phyloP scores from a whole-genome alignment of 2,797 vertebrate species.

The Buphagus erythrorhynchus region DNA sequence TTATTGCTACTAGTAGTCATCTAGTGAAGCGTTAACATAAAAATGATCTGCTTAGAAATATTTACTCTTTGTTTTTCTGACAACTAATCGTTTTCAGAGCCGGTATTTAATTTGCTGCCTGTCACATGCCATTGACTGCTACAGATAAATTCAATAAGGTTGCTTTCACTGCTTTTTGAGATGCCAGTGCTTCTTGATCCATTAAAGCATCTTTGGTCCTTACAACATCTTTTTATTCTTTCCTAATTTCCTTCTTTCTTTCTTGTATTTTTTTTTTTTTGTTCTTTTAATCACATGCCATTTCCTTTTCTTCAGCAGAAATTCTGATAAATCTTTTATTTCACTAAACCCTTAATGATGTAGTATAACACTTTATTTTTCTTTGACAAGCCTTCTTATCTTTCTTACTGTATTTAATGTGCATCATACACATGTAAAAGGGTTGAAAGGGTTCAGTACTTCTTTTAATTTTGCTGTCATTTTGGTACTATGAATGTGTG shows the following conservation, averaged over 20 bases:
- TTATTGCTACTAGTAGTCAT: constrained; percentile 33
- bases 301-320: constrained; percentile 10
- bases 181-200: constrained; percentile 32
- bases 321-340: constrained; percentile 26
- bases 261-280: too few relatives aligned
- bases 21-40: constrained; percentile 51
- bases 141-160: background rate
- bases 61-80: constrained; percentile 26
- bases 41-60: background rate
- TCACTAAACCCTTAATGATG: constrained; percentile 49
- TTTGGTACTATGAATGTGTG: background rate
- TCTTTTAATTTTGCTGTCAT: background rate
- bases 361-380: background rate
- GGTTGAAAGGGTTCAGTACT: background rate
- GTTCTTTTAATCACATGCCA: background rate
- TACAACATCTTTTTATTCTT: background rate
- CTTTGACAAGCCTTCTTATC: background rate
- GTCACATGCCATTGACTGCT: constrained; percentile 16
- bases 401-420: background rate
- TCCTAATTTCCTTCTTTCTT: background rate
- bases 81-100: constrained; percentile 57
- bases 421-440: background rate
- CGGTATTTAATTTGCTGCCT: constrained; percentile 12
- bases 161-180: constrained; percentile 13
- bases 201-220: constrained; percentile 22